Percentiles rank a stretch among this genome's conserved stretches.
These are phyloP conservation scores for Heliothis virescens DNA, from an alignment of 1,140 invertebrate genomes.

Conservation along the genomic window DNA sequence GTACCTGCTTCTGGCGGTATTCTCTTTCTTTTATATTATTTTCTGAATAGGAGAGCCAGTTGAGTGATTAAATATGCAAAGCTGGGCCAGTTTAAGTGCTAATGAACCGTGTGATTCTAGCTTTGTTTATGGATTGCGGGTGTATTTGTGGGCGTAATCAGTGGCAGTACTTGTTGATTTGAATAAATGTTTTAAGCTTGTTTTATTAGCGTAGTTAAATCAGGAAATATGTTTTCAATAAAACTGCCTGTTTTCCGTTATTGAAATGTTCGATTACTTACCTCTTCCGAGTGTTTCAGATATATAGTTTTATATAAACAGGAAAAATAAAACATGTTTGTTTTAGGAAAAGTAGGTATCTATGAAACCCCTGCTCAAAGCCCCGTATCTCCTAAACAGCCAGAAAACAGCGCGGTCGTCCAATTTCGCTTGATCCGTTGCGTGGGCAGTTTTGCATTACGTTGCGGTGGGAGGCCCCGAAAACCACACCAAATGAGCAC, in stretches of 20 bases:
- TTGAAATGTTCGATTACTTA: no score
- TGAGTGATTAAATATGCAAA: conserved; percentile 44
- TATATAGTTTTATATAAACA: background rate
- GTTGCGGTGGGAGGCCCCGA: conserved; percentile 27
- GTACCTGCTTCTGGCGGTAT: conserved; percentile 43
- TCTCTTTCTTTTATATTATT: conserved; percentile 44
- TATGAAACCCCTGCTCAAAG: background rate
- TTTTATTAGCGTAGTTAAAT: conserved; percentile 5
- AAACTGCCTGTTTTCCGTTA: no score
- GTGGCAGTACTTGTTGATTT: conserved; percentile 12
- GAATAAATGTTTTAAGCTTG: conserved; percentile 24
- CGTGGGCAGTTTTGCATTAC: conserved; percentile 46
- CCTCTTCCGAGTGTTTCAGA: background rate
- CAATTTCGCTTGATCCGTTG: conserved; percentile 43
- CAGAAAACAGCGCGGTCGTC: conserved; percentile 33
- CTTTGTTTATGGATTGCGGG: conserved; percentile 14
- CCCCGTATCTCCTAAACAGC: conserved; percentile 17
- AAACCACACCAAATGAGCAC: conserved; percentile 59
- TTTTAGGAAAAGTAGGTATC: background rate
- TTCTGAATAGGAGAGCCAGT: conserved; percentile 34
- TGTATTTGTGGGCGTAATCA: conserved; percentile 7
- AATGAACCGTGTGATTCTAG: conserved; percentile 36
- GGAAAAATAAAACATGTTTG: conserved; percentile 10
- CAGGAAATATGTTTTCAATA: background rate
- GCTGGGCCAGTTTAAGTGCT: conserved; percentile 37